Conservation (phyloP, 1,140 invertebrate species). For the Muscidifurax raptorellus region DNA sequence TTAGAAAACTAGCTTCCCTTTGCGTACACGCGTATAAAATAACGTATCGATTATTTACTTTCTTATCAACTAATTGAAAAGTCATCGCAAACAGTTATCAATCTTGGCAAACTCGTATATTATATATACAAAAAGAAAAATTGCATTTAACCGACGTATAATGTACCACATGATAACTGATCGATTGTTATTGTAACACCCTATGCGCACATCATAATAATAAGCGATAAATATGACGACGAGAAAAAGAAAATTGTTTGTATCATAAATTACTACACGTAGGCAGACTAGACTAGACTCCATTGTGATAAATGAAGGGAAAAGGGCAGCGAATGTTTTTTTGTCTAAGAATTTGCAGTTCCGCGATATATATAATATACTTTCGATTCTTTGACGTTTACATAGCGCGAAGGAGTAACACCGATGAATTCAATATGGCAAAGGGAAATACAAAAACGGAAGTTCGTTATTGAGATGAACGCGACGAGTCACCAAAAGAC, state of each 20-base stretch:
- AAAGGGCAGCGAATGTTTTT: conserved; percentile 56
- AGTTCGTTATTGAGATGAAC: not conserved
- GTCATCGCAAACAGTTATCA: too few relatives aligned
- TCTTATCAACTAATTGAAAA: too few relatives aligned
- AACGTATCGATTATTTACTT: too few relatives aligned
- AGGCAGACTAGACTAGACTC: conserved; percentile 55
- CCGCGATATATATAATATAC: not conserved
- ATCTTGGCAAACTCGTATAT: too few relatives aligned
- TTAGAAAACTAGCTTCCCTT: not conserved
- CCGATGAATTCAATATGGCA: not conserved
- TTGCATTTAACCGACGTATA: conserved; percentile 7
- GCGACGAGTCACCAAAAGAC: not conserved
- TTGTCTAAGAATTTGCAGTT: conserved; percentile 64
- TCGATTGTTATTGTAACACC: conserved; percentile 3
- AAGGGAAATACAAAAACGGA: not conserved
- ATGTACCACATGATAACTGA: not conserved
- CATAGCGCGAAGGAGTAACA: not conserved
- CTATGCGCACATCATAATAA: not conserved
- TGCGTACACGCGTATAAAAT: too few relatives aligned
- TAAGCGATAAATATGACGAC: conserved; percentile 8
- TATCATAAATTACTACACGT: conserved; percentile 51
- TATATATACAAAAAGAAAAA: not conserved
- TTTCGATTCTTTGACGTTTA: conserved; percentile 15
- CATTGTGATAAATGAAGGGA: conserved; percentile 56
- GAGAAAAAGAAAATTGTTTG: conserved; percentile 54